These are phyloP conservation scores for Ctenopoma multispine DNA, from an alignment of 2,797 vertebrate species.

Conservation along the genomic window DNA sequence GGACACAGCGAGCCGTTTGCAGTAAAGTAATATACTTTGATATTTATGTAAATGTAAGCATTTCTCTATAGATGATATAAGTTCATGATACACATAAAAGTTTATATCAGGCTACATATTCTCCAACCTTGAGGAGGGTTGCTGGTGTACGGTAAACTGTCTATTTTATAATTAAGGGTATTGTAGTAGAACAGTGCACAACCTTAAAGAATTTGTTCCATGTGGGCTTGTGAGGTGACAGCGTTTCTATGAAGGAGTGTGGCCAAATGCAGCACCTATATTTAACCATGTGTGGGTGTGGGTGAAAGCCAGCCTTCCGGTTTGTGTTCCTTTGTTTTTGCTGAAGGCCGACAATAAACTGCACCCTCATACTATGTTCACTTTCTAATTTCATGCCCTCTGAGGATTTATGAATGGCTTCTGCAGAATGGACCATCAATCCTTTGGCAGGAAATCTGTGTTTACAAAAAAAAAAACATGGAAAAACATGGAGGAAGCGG, in stretches of 20 bases:
- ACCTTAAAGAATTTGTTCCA: constrained; percentile 50
- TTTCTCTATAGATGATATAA: no score
- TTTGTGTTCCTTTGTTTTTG: constrained; percentile 75
- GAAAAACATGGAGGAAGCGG: neutral
- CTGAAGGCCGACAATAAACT: constrained; percentile 27
- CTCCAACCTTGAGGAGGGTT: neutral
- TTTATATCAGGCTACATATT: no score
- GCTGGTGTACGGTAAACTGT: neutral
- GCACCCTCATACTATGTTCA: constrained; percentile 27
- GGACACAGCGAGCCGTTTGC: neutral
- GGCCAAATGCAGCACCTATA: constrained; percentile 61
- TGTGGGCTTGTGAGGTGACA: constrained; percentile 22
- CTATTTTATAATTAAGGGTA: neutral
- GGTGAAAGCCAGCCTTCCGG: constrained; percentile 66
- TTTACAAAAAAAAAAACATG: constrained; percentile 30
- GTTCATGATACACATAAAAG: neutral
- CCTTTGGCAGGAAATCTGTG: constrained; percentile 22
- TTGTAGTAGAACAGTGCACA: constrained; percentile 58
- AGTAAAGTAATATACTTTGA: neutral
- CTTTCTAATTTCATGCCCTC: constrained; percentile 63
- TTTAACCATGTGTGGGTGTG: constrained; percentile 67
- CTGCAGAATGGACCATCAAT: constrained; percentile 23
- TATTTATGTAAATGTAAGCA: neutral
- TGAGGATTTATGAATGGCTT: constrained; percentile 40
- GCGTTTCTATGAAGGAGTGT: constrained; percentile 15